Base-by-base conservation (phyloP, 2,113 vertebrate genomes). In the Rhizomys pruinosus region DNA sequence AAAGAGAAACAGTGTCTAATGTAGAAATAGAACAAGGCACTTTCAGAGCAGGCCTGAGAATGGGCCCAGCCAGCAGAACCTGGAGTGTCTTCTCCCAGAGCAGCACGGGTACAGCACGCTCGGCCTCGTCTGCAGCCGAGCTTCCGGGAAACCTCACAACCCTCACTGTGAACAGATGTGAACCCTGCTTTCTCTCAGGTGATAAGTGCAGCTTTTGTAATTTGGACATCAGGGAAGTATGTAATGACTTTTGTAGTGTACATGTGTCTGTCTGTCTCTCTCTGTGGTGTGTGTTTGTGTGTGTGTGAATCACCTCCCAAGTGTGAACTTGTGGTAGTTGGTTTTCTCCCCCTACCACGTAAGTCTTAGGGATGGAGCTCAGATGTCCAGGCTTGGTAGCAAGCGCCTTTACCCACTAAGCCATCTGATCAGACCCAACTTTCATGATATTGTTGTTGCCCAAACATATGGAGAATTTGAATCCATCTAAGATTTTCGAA, bases 21-120 rank as follows among this genome's bases (percentile, higher is more conserved):
- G 74, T 55, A 96, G 93, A 97, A 92, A 90, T 78, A 95, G 87
- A 94, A 89, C 32, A 42, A 93, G 69, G 69, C 94, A 47, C 29
- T 68, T 57, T 91, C 55, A 79, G 64, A 32, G 57, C 19, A 91
- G 71, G 32, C 61, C 87, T 89, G 73, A 91, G 88, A 76, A 55
- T 23, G 25, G n/a, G 55, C 10, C 63, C n/a, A 80, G 69, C 37
- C 63, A 59, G 13, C 42, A 90, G 66, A n/a, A 79, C 79, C 7
- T 64, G 39, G 57, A 22, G 9, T 71, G 29, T 59, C 6, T 20
- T 82, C 71, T 84, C n/a, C 25, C 10, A 5, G n/a, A 29, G 37
- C 1, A 22, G 59, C 27, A 13, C 52, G 44, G 39, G 12, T 42
- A 72, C 15, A 82, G 57, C 19, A 76, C 42, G 5, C 5, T 32